Conservation (phyloP, 2,888 invertebrate species). For the Pseudanteris insignis region DNA sequence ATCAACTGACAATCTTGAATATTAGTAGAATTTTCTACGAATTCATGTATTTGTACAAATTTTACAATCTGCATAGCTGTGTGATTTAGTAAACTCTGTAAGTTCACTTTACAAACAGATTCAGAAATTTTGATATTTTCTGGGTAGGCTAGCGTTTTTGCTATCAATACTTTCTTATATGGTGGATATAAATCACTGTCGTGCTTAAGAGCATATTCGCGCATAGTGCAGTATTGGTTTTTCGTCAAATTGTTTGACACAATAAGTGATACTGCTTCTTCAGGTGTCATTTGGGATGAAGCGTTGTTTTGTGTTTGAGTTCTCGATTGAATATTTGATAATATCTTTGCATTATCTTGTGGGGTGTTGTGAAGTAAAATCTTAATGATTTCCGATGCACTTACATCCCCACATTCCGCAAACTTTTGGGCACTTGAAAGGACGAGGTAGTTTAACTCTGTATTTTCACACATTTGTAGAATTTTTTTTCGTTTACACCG, state of each 20-base stretch:
- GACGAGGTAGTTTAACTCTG: too few species aligned
- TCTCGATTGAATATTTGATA: too few species aligned
- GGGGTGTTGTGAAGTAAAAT: too few species aligned
- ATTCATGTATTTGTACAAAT: not conserved
- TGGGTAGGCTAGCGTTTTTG: not conserved
- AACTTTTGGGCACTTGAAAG: too few species aligned
- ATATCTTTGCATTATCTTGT: too few species aligned
- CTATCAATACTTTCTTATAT: not conserved
- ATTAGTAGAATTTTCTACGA: not conserved
- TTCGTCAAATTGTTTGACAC: not conserved
- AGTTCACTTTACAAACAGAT: not conserved
- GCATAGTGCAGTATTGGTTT: not conserved
- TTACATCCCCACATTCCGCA: too few species aligned
- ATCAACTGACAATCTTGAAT: not conserved
- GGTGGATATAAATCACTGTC: not conserved
- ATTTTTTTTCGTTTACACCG: too few species aligned
- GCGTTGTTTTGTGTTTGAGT: too few species aligned
- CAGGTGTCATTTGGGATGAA: not conserved
- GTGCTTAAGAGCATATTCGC: not conserved
- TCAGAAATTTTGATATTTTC: not conserved
- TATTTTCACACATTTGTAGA: too few species aligned
- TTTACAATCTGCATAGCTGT: not conserved
- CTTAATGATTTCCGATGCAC: too few species aligned
- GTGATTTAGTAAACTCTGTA: not conserved
- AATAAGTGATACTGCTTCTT: not conserved